phyloP scores from a whole-genome alignment of 2,797 vertebrate species.

The Nasua narica region DNA sequence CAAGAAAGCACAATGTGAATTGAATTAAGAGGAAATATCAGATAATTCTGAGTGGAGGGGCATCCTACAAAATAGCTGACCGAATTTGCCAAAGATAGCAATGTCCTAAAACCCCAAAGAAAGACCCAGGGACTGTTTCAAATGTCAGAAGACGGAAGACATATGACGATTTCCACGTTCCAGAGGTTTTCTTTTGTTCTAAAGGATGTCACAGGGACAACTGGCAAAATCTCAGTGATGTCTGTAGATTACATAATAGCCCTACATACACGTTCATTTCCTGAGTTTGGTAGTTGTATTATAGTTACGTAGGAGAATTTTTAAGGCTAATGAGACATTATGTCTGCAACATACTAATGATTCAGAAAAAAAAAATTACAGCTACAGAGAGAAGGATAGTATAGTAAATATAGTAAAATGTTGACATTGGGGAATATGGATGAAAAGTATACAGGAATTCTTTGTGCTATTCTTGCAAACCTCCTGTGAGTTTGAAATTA shows the following conservation, averaged over 20 bases:
- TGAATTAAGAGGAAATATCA: neutral
- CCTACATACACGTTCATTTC: neutral
- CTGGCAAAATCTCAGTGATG: neutral
- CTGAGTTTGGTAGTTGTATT: neutral
- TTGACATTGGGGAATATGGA: neutral
- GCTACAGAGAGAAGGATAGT: neutral
- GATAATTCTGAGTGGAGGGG: neutral
- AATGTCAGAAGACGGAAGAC: neutral
- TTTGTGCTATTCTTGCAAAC: neutral
- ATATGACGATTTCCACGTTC: neutral
- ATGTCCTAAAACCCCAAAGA: neutral
- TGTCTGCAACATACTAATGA: neutral
- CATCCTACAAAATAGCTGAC: neutral
- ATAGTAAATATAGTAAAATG: neutral
- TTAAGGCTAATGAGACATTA: neutral
- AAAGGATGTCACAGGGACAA: neutral
- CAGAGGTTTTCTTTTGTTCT: neutral
- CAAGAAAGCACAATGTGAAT: neutral
- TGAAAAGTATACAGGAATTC: neutral
- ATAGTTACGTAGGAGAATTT: neutral
- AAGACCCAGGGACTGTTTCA: neutral
- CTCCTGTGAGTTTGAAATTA: conserved; percentile 46
- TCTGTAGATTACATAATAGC: neutral
- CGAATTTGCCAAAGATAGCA: neutral
- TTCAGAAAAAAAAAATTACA: neutral